phyloP scores from a whole-genome alignment of 1,140 invertebrate genomes.

The Philopotamus ludificatus region DNA sequence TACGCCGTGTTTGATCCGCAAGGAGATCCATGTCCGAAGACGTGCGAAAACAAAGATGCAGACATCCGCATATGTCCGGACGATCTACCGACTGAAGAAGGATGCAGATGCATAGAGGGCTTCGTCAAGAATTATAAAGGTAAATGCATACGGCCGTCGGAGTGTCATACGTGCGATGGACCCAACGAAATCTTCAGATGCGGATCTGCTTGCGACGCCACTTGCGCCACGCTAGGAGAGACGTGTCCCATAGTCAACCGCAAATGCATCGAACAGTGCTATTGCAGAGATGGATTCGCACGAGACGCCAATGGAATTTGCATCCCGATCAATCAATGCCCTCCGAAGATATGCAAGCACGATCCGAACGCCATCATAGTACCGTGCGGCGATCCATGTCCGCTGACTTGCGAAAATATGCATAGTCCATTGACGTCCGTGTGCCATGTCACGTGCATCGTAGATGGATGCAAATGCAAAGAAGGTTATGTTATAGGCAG shows the following conservation, averaged over 20 bases:
- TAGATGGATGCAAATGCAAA: slow-evolving; percentile 26
- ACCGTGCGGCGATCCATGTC: slow-evolving; percentile 33
- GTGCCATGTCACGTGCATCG: not conserved
- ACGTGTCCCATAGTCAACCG: slow-evolving; percentile 21
- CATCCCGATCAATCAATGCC: slow-evolving; percentile 44
- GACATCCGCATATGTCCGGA: not conserved
- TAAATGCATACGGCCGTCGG: slow-evolving; percentile 14
- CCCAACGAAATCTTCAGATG: slow-evolving; percentile 24
- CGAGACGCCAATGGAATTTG: slow-evolving; percentile 19
- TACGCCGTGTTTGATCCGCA: not conserved
- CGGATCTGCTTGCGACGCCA: slow-evolving; percentile 32
- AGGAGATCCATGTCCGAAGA: slow-evolving; percentile 13
- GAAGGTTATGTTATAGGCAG: slow-evolving; percentile 25
- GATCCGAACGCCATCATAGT: slow-evolving; percentile 16
- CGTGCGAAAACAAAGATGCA: slow-evolving; percentile 24
- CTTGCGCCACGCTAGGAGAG: slow-evolving; percentile 28
- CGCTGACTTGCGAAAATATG: slow-evolving; percentile 22
- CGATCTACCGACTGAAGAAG: not conserved
- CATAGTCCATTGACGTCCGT: slow-evolving; percentile 3
- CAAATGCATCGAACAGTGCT: slow-evolving; percentile 29
- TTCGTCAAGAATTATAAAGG: slow-evolving; percentile 8
- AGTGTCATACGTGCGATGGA: slow-evolving; percentile 12
- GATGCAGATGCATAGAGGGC: slow-evolving; percentile 25
- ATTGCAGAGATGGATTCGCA: slow-evolving; percentile 31
- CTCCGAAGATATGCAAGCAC: slow-evolving; percentile 11